Evolutionary conservation across 2,888 invertebrate species (phyloP).

Genomic region (Parnassius orleans): DNA sequence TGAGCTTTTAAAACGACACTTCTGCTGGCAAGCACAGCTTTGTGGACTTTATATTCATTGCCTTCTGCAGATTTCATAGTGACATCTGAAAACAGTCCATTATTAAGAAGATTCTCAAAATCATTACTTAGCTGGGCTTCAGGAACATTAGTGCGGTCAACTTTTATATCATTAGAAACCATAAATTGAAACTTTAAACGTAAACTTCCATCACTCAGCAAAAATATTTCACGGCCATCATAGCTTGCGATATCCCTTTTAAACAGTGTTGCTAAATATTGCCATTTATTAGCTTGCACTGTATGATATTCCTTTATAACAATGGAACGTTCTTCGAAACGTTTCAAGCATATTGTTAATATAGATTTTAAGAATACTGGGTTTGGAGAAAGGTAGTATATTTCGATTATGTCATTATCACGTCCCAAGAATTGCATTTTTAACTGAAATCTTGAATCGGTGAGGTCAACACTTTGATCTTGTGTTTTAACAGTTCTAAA

Average conservation of each 20-base stretch:
- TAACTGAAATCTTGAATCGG: slow-evolving; percentile 57
- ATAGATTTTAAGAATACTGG: slow-evolving; percentile 67
- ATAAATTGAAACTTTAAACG: slow-evolving; percentile 68
- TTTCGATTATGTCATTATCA: slow-evolving; percentile 67
- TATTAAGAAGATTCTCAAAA: slow-evolving; percentile 62
- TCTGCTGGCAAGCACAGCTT: slow-evolving; percentile 66
- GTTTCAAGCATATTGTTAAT: slow-evolving; percentile 63
- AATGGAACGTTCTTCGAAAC: slow-evolving; percentile 68
- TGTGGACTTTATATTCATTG: slow-evolving; percentile 66
- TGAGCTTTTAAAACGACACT: slow-evolving; percentile 71
- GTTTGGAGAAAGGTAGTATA: slow-evolving; percentile 63
- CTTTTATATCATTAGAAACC: slow-evolving; percentile 66
- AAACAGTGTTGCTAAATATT: slow-evolving; percentile 65
- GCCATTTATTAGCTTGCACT: slow-evolving; percentile 70
- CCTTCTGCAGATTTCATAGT: slow-evolving; percentile 66
- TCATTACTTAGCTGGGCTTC: slow-evolving; percentile 64
- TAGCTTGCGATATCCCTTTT: slow-evolving; percentile 62
- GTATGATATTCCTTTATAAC: slow-evolving; percentile 69
- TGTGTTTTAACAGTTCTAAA: slow-evolving; percentile 61
- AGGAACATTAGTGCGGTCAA: slow-evolving; percentile 52
- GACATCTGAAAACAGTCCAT: slow-evolving; percentile 67
- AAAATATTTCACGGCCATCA: slow-evolving; percentile 57
- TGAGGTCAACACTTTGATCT: slow-evolving; percentile 40
- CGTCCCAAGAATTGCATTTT: slow-evolving; percentile 71
- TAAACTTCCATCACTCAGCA: slow-evolving; percentile 66